Evolutionary conservation across 2,797 vertebrate genomes (phyloP).

Genomic region (Chelon auratus): DNA sequence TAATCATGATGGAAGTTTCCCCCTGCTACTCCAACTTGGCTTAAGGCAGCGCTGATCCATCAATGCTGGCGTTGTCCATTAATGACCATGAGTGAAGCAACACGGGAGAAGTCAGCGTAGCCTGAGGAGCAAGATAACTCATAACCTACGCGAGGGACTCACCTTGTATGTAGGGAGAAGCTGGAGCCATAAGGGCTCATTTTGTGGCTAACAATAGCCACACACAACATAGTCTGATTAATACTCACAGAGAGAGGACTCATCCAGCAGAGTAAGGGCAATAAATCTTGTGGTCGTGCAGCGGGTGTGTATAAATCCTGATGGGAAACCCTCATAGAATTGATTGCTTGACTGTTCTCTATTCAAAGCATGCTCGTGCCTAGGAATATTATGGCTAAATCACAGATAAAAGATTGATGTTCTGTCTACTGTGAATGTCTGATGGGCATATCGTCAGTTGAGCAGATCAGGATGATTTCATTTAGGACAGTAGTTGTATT

Average conservation of each 20-base stretch:
- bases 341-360: slow-evolving; percentile 28
- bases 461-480: no score
- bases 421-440: background rate
- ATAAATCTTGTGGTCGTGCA: slow-evolving; percentile 68
- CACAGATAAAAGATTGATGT: slow-evolving; percentile 28
- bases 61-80: slow-evolving; percentile 36
- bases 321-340: slow-evolving; percentile 24
- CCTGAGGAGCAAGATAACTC: slow-evolving; percentile 38
- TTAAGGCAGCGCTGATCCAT: slow-evolving; percentile 47
- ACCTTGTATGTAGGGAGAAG: slow-evolving; percentile 42
- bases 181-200: slow-evolving; percentile 35
- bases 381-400: slow-evolving; percentile 11
- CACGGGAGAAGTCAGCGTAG: background rate
- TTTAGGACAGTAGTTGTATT: no score
- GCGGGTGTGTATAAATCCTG: slow-evolving; percentile 21
- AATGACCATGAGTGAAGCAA: slow-evolving; percentile 14
- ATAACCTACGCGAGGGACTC: slow-evolving; percentile 42
- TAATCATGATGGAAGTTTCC: slow-evolving; percentile 32
- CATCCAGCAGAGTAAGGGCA: slow-evolving; percentile 64
- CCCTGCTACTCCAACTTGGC: slow-evolving; percentile 14
- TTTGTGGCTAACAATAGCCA: slow-evolving; percentile 66
- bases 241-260: slow-evolving; percentile 62
- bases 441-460: no score
- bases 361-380: slow-evolving; percentile 18
- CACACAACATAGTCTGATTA: slow-evolving; percentile 64